Evolutionary conservation across 2,113 vertebrate genomes (phyloP).

Genomic region (Cavia aperea): DNA sequence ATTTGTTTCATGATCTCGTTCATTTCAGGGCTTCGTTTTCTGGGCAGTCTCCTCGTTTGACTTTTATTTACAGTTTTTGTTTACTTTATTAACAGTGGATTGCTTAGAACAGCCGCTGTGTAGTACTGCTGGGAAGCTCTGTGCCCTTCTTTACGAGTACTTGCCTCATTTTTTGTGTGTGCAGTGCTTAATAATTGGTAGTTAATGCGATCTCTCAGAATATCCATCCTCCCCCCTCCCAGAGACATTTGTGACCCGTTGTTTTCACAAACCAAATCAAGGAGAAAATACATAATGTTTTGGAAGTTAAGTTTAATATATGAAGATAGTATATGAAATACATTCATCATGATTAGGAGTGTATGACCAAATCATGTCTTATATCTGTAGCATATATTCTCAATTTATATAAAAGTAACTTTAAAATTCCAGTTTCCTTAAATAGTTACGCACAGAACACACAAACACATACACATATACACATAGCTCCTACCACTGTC

Average conservation of each 20-base stretch:
- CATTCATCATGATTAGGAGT: constrained; percentile 69
- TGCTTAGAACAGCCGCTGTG: neutral
- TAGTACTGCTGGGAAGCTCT: neutral
- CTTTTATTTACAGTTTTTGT: neutral
- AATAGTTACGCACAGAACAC: constrained; percentile 75
- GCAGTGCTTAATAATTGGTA: neutral
- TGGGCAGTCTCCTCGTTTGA: neutral
- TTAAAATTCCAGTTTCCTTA: constrained; percentile 75
- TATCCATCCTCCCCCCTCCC: neutral
- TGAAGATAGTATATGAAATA: constrained; percentile 67
- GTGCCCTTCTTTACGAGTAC: neutral
- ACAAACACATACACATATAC: constrained; percentile 66
- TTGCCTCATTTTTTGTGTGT: neutral
- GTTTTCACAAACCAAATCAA: neutral
- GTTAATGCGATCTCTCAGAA: neutral
- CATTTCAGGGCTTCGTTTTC: neutral
- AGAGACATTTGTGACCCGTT: neutral
- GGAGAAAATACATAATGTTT: neutral
- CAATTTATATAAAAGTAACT: constrained; percentile 72
- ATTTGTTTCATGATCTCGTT: neutral
- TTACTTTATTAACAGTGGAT: neutral
- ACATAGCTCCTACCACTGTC: constrained; percentile 62
- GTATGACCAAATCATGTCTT: constrained; percentile 56
- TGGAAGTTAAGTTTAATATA: constrained; percentile 75
- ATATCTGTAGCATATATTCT: constrained; percentile 67